Conservation (phyloP, 2,113 vertebrate genomes). For the Eublepharis macularius region DNA sequence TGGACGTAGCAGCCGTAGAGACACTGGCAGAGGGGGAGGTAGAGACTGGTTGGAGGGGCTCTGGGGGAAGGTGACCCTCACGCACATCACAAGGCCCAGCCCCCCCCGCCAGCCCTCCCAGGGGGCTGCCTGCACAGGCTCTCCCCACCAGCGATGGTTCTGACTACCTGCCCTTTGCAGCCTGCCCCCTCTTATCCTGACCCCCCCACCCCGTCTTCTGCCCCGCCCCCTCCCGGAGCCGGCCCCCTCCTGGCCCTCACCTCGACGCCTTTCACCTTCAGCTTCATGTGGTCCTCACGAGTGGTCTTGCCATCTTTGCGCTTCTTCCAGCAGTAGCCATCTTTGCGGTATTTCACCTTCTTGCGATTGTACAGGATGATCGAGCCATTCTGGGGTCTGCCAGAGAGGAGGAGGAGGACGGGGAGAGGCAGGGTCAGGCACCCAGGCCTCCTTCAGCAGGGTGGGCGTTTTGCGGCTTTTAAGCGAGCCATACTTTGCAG, state of each 20-base stretch:
- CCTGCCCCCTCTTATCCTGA: background rate
- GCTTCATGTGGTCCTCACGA: constrained; percentile 92
- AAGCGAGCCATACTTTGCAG: too few species aligned
- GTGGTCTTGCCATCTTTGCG: constrained; percentile 91
- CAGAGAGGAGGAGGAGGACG: background rate
- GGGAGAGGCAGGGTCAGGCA: background rate
- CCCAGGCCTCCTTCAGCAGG: too few species aligned
- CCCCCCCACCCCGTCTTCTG: fast-evolving
- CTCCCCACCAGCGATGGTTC: too few species aligned
- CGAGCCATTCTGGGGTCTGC: constrained; percentile 89
- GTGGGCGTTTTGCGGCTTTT: too few species aligned
- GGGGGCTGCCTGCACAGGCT: background rate
- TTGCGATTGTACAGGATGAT: constrained; percentile 91
- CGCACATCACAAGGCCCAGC: constrained; percentile 9
- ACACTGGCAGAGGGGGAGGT: constrained; percentile 77
- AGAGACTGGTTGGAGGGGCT: background rate
- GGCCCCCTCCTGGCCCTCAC: constrained; percentile 53
- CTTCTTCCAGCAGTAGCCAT: constrained; percentile 93
- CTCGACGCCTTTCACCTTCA: constrained; percentile 93
- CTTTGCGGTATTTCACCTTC: constrained; percentile 92
- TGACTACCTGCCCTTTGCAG: too few species aligned
- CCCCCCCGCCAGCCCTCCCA: background rate
- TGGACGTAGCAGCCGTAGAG: constrained; percentile 93
- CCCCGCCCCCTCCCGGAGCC: fast-evolving
- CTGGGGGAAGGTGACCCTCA: too few species aligned